phyloP scores from a whole-genome alignment of 1,140 invertebrate species.

The Rhizoglyphus robini region DNA sequence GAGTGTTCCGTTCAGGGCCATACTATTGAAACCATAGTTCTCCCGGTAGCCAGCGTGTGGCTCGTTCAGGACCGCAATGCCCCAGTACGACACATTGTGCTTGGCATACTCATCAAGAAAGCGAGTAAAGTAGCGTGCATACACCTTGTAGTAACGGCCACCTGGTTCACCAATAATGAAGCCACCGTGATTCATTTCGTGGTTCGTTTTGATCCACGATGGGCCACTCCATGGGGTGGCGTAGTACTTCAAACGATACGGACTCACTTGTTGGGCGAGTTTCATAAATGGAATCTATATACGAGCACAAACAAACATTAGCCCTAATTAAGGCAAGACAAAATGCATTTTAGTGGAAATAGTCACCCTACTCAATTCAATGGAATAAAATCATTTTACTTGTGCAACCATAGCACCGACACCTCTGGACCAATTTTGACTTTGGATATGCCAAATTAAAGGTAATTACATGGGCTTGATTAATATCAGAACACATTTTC shows the following conservation, averaged over 20 bases:
- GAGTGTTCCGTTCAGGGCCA: slow-evolving; percentile 35
- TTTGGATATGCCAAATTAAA: too few species aligned
- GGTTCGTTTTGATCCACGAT: slow-evolving; percentile 78
- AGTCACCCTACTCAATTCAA: too few species aligned
- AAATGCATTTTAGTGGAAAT: too few species aligned
- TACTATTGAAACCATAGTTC: slow-evolving; percentile 36
- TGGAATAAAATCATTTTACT: too few species aligned
- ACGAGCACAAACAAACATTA: slow-evolving; percentile 21
- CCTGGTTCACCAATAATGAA: slow-evolving; percentile 41
- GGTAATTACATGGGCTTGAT: too few species aligned
- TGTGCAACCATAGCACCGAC: too few species aligned
- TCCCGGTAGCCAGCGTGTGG: slow-evolving; percentile 33
- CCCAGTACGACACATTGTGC: slow-evolving; percentile 43
- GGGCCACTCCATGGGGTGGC: slow-evolving; percentile 68
- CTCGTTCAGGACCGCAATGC: slow-evolving; percentile 46
- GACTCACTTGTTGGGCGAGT: neutral
- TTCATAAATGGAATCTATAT: slow-evolving; percentile 10
- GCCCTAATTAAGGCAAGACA: too few species aligned
- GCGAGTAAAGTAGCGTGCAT: slow-evolving; percentile 56
- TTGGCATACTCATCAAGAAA: slow-evolving; percentile 45
- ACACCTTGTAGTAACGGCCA: slow-evolving; percentile 54
- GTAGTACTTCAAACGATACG: slow-evolving; percentile 40
- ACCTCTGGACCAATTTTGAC: too few species aligned
- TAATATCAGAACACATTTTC: too few species aligned
- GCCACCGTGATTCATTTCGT: slow-evolving; percentile 41